Evolutionary conservation across 2,113 vertebrate genomes (phyloP).

Genomic region (Himantopus leucocephalus): DNA sequence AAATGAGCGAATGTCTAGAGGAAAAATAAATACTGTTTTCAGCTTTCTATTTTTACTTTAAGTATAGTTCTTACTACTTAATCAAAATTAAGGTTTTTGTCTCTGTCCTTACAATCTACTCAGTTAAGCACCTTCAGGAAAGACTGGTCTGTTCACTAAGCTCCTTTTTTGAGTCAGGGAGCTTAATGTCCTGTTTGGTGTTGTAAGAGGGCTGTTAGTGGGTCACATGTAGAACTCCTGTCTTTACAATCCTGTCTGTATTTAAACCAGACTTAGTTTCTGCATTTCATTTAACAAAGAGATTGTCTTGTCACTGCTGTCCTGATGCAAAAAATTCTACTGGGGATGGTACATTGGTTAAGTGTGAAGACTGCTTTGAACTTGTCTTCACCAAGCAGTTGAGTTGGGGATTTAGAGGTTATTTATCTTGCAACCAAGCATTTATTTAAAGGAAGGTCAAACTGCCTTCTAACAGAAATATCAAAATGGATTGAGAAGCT

Average conservation of each 20-base stretch:
- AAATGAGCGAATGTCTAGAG: background rate
- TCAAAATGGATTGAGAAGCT: background rate
- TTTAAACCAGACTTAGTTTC: background rate
- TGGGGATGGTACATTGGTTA: background rate
- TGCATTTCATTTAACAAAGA: background rate
- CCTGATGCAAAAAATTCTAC: background rate
- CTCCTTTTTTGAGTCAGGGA: background rate
- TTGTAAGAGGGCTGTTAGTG: background rate
- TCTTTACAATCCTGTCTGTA: background rate
- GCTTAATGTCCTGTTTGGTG: background rate
- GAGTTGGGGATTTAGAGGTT: background rate
- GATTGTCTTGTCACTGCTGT: background rate
- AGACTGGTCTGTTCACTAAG: background rate
- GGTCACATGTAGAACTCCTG: background rate
- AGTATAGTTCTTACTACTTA: background rate
- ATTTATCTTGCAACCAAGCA: background rate
- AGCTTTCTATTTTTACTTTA: background rate
- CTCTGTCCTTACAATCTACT: fast-evolving
- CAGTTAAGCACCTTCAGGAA: background rate
- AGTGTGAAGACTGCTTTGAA: background rate
- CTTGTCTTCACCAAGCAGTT: background rate
- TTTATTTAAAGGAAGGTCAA: background rate
- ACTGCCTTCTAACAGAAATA: background rate
- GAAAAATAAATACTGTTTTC: background rate
- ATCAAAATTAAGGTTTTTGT: background rate